Conservation (phyloP, 2,797 vertebrate genomes). For the Thaleichthys pacificus region DNA sequence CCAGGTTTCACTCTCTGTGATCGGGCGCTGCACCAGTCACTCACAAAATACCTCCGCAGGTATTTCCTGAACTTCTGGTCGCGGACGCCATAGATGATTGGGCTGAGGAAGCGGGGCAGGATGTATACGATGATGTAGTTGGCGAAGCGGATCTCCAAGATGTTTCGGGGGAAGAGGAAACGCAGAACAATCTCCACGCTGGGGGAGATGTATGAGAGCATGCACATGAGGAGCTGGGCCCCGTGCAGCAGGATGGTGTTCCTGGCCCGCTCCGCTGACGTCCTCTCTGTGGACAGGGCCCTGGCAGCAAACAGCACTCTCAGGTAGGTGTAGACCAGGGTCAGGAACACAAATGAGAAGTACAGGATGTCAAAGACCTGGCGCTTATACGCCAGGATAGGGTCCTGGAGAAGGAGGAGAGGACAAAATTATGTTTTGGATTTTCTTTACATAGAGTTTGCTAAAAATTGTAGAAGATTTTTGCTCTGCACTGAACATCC, state of each 20-base stretch:
- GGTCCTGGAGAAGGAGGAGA: constrained; percentile 36
- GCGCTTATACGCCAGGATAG: constrained; percentile 54
- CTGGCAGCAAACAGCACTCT: constrained; percentile 62
- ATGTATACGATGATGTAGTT: constrained; percentile 75
- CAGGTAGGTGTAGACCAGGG: constrained; percentile 71
- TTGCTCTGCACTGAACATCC: background rate
- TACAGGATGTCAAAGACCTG: constrained; percentile 68
- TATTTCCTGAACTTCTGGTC: constrained; percentile 69
- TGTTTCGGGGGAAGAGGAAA: constrained; percentile 56
- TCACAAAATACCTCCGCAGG: constrained; percentile 56
- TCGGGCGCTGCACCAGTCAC: constrained; percentile 16
- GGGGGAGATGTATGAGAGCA: constrained; percentile 76
- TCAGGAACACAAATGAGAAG: constrained; percentile 72
- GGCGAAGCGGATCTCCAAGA: constrained; percentile 65
- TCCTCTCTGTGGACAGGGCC: constrained; percentile 53
- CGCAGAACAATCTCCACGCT: constrained; percentile 62
- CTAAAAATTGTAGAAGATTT: background rate
- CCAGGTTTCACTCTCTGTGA: background rate
- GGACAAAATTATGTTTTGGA: background rate
- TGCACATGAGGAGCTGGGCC: constrained; percentile 74
- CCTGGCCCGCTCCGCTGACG: constrained; percentile 57
- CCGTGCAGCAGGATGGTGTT: constrained; percentile 79
- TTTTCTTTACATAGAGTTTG: too few relatives aligned
- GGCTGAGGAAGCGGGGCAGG: constrained; percentile 73
- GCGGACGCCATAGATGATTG: constrained; percentile 70